These are phyloP conservation scores for Orchesellides sinensis DNA, from an alignment of 2,888 invertebrate species.

Conservation along the genomic window DNA sequence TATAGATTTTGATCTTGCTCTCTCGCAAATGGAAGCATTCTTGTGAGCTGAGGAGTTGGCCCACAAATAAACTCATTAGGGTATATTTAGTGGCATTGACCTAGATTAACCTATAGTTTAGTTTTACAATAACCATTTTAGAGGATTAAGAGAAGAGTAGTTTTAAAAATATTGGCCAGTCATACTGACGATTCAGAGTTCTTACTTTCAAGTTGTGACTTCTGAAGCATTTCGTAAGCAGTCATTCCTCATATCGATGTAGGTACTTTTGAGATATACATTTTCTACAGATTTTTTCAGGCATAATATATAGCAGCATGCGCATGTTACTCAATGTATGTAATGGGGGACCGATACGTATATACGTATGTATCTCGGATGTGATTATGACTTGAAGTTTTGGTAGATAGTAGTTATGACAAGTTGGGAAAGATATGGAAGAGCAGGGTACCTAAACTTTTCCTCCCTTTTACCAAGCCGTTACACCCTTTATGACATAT, in stretches of 20 bases:
- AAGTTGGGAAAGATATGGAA: not conserved
- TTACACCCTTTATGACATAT: constrained; percentile 26
- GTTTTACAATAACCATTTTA: constrained; percentile 9
- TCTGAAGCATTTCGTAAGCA: no score
- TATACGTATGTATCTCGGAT: no score
- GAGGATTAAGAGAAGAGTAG: not conserved
- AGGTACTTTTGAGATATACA: no score
- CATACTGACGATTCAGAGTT: no score
- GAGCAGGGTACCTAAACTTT: not conserved
- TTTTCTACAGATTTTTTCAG: no score
- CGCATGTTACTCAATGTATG: no score
- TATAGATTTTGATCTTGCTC: constrained; percentile 24
- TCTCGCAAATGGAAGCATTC: constrained; percentile 6
- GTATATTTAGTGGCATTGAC: constrained; percentile 56
- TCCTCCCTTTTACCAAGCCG: not conserved
- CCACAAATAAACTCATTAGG: constrained; percentile 55
- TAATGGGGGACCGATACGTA: no score
- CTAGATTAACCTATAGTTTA: constrained; percentile 51
- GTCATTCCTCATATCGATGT: no score
- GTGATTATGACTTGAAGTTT: no score
- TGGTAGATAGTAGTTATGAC: not conserved
- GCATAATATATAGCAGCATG: no score
- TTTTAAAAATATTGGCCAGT: not conserved
- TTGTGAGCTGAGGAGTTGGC: constrained; percentile 28
- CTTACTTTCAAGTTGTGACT: no score